Percentiles rank a stretch among this genome's conserved stretches.
Conservation (phyloP, 2,113 vertebrate species). For the Paratilapia polleni region DNA sequence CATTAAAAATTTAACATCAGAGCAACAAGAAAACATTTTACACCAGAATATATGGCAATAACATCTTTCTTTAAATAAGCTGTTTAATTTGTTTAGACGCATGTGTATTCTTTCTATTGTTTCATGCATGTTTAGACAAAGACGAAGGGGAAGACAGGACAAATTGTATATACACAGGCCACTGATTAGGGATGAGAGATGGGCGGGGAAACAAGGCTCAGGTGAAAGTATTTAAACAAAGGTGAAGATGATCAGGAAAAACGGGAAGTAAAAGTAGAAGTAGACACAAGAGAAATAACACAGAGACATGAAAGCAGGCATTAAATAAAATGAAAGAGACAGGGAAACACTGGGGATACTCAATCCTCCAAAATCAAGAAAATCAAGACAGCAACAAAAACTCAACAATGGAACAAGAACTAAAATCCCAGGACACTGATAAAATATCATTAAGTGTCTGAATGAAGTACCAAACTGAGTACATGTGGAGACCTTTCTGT, state of each 20-base stretch:
- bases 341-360: not conserved
- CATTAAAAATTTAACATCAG: rapidly evolving
- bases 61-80: not conserved
- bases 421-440: not conserved
- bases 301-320: not conserved
- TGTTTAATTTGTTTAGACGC: not conserved
- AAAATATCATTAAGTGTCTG: no score
- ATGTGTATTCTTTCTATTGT: not conserved
- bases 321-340: no score
- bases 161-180: not conserved
- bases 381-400: not conserved
- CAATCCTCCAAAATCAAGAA: no score
- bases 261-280: not conserved
- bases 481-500: no score
- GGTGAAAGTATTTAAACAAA: not conserved
- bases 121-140: not conserved
- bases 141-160: not conserved
- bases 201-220: not conserved
- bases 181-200: not conserved
- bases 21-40: not conserved
- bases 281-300: not conserved
- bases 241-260: not conserved
- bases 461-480: no score
- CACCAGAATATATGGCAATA: no score
- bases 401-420: not conserved